Evolutionary conservation across 2,797 vertebrate genomes (phyloP).

Genomic region (Echeneis naucrates): DNA sequence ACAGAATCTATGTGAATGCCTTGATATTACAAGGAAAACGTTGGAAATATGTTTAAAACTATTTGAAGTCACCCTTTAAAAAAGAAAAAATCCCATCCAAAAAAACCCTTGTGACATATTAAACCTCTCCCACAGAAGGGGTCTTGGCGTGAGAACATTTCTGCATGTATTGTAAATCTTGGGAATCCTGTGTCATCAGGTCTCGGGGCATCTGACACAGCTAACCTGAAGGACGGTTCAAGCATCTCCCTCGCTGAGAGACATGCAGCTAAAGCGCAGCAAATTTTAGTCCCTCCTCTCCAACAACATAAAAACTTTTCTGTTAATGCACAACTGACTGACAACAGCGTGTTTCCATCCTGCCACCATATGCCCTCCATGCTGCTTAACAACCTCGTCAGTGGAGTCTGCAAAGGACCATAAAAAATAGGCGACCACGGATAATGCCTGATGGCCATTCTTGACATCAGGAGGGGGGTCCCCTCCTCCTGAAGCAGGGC

Average conservation of each 20-base stretch:
- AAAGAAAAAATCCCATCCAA: slow-evolving; percentile 39
- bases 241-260: slow-evolving; percentile 39
- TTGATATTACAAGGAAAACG: slow-evolving; percentile 14
- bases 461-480: slow-evolving; percentile 74
- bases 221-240: slow-evolving; percentile 28
- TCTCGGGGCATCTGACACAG: slow-evolving; percentile 36
- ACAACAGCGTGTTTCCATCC: slow-evolving; percentile 69
- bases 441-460: slow-evolving; percentile 83
- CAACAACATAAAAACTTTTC: slow-evolving; percentile 65
- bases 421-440: slow-evolving; percentile 80
- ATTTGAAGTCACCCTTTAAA: slow-evolving; percentile 48
- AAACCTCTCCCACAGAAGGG: slow-evolving; percentile 17
- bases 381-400: slow-evolving; percentile 82
- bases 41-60: slow-evolving; percentile 42
- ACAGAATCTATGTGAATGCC: slow-evolving; percentile 19
- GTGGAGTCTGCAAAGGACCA: slow-evolving; percentile 76
- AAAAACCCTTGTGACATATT: slow-evolving; percentile 40
- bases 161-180: slow-evolving; percentile 30
- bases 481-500: slow-evolving; percentile 77
- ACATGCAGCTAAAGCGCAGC: slow-evolving; percentile 69
- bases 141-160: slow-evolving; percentile 32
- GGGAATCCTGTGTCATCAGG: slow-evolving; percentile 37
- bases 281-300: slow-evolving; percentile 56
- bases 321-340: slow-evolving; percentile 71
- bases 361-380: slow-evolving; percentile 80